These are phyloP conservation scores for Ciconia nigra DNA, from an alignment of 2,797 vertebrate genomes.

Conservation along the genomic window DNA sequence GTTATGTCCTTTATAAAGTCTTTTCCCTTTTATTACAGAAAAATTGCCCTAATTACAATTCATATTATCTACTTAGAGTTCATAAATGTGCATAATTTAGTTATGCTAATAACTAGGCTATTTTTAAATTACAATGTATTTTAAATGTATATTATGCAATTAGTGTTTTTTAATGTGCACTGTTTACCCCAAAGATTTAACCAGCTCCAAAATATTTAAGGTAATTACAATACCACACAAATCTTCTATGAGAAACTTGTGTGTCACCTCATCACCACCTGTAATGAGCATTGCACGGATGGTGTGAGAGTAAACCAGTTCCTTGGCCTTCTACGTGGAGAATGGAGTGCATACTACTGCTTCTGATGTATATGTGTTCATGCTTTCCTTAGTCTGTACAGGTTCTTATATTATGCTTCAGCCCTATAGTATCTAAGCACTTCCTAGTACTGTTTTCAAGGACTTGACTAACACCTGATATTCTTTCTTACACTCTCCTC, in stretches of 20 bases:
- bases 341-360: not conserved
- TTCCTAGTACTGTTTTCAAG: not conserved
- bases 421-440: not conserved
- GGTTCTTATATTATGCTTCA: not conserved
- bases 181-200: conserved; percentile 6
- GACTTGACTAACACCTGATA: not conserved
- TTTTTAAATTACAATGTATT: conserved; percentile 35
- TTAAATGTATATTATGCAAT: conserved; percentile 35
- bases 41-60: conserved; percentile 16
- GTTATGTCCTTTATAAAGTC: not conserved
- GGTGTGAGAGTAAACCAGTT: not conserved
- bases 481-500: not conserved
- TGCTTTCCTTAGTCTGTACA: not conserved
- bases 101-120: conserved; percentile 3
- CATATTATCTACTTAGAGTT: conserved; percentile 34
- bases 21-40: not conserved
- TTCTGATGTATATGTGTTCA: not conserved
- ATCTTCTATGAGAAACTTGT: not conserved
- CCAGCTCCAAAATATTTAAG: not conserved
- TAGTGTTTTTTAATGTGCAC: not conserved
- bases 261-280: not conserved
- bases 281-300: not conserved
- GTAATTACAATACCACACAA: not conserved
- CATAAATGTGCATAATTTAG: conserved; percentile 43
- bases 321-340: not conserved